Conservation (phyloP, 1,140 invertebrate species). For the Drosophila leontia region DNA sequence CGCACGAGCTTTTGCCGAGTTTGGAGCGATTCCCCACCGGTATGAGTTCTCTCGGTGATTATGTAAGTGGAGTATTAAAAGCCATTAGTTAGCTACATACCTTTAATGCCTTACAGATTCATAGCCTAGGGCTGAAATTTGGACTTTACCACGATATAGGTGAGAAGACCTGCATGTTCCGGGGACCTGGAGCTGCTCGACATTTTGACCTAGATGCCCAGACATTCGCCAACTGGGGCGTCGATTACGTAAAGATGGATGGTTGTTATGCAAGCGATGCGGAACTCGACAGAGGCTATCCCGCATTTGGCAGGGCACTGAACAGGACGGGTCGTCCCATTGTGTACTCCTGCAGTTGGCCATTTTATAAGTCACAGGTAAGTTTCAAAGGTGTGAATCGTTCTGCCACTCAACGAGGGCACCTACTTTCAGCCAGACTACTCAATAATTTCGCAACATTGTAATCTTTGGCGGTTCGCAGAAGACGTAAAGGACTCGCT, state of each 20-base stretch:
- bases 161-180: constrained; percentile 95
- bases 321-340: constrained; percentile 86
- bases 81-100: not conserved
- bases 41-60: constrained; percentile 94
- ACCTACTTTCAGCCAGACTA: constrained; percentile 92
- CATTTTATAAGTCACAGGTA: constrained; percentile 93
- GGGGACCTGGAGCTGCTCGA: constrained; percentile 96
- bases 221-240: constrained; percentile 97
- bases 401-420: constrained; percentile 87
- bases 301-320: constrained; percentile 54
- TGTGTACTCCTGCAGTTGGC: constrained; percentile 99
- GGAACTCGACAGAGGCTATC: constrained; percentile 52
- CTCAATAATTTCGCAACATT: constrained; percentile 92
- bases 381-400: not conserved
- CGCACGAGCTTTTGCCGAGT: constrained; percentile 92
- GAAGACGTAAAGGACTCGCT: constrained; percentile 97
- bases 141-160: constrained; percentile 99
- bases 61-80: constrained; percentile 89
- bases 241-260: constrained; percentile 98
- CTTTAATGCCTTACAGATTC: constrained; percentile 88
- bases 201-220: constrained; percentile 93
- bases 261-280: constrained; percentile 92
- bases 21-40: constrained; percentile 95
- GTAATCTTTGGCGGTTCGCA: constrained; percentile 98
- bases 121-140: constrained; percentile 96